Percentiles rank a stretch among this genome's conserved stretches.
Evolutionary conservation across 1,140 invertebrate genomes (phyloP).

Genomic region (Drosophila nasuta): DNA sequence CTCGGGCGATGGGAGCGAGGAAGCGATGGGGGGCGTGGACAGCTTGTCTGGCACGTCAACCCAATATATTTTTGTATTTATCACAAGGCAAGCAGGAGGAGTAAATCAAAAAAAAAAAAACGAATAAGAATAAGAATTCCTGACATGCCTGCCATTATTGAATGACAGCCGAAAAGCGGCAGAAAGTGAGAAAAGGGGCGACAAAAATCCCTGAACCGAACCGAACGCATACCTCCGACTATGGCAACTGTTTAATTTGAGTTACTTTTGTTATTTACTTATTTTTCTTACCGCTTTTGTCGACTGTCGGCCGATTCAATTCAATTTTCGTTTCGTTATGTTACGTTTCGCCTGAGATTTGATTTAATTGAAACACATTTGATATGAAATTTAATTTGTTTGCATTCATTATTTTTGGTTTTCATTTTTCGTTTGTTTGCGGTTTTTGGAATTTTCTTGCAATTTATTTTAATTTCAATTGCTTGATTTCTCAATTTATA

Average conservation of each 20-base stretch:
- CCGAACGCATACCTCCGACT: conserved; percentile 5
- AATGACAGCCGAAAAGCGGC: conserved; percentile 30
- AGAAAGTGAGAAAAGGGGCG: background rate
- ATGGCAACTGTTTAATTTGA: conserved; percentile 40
- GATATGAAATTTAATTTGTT: conserved; percentile 57
- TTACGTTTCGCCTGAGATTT: conserved; percentile 59
- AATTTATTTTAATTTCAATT: conserved; percentile 31
- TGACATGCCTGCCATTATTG: conserved; percentile 51
- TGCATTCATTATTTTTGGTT: conserved; percentile 56
- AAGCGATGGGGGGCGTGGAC: conserved; percentile 25
- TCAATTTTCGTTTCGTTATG: conserved; percentile 46
- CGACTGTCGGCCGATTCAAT: conserved; percentile 6
- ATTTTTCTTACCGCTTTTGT: conserved; percentile 32
- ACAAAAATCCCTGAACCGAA: background rate
- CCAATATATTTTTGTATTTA: conserved; percentile 61
- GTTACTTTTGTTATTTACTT: conserved; percentile 44
- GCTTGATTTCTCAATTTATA: conserved; percentile 23
- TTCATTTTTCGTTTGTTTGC: conserved; percentile 45
- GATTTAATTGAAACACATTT: conserved; percentile 54
- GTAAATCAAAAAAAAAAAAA: background rate
- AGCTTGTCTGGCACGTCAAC: conserved; percentile 44
- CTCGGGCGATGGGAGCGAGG: background rate
- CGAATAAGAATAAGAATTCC: conserved; percentile 45
- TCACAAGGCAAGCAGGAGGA: conserved; percentile 24
- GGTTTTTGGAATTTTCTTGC: conserved; percentile 13